phyloP scores from a whole-genome alignment of 2,113 vertebrate species.

The Lates calcarifer region DNA sequence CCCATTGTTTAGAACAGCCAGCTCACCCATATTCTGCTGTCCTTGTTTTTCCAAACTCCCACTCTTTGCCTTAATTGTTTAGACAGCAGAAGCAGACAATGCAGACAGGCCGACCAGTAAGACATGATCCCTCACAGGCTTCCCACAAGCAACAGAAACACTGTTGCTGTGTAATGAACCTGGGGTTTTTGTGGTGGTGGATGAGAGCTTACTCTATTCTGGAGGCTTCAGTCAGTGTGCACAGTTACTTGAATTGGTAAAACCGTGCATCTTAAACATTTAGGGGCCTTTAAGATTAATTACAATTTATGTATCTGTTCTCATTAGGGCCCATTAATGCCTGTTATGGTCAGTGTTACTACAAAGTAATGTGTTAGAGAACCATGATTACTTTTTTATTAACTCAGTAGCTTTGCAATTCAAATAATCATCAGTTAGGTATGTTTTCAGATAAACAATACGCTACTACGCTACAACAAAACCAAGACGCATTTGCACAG shows the following conservation, averaged over 20 bases:
- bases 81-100: background rate
- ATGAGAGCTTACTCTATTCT: background rate
- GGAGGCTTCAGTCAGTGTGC: background rate
- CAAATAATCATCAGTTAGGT: no score
- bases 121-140: background rate
- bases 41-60: no score
- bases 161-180: background rate
- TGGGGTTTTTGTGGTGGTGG: background rate
- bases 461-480: no score
- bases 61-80: background rate
- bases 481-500: no score
- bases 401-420: no score
- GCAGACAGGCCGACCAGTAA: background rate
- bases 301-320: background rate
- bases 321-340: background rate
- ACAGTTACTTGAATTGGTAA: background rate
- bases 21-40: background rate
- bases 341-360: background rate
- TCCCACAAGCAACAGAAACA: background rate
- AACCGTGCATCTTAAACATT: background rate
- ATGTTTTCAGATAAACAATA: no score
- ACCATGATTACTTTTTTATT: no score
- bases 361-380: no score
- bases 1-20: background rate
- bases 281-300: background rate